Evolutionary conservation across 1,140 invertebrate genomes (phyloP), one percentile per base, ranked within the genome.

Genomic region (Lordiphosa mommai): DNA sequence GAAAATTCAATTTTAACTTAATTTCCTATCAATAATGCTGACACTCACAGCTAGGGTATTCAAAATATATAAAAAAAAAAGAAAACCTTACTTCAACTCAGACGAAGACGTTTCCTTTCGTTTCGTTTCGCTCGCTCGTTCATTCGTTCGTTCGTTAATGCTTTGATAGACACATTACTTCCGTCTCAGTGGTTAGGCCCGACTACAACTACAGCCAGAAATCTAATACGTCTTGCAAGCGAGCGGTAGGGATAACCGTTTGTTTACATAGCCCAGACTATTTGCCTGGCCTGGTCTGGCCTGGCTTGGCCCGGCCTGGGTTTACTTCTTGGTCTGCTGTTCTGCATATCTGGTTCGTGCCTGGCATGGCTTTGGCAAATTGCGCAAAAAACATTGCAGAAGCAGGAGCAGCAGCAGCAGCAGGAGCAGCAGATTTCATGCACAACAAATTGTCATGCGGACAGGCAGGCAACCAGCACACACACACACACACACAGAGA

Each of bases 121-220:
- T 20, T 49, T 61, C 43, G 34, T 40, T 53, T 43, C 43, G 57
- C 50, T 53, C 32, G 33, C 5, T 37, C 34, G 36, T 29, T 30
- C 40, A 61, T 73, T 59, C 48, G 67, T 37, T 77, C 72, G 73
- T 84, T 82, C 40, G 77, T 82, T 82, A 82, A 82, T 82, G 77
- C 76, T 82, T 82, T 84, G 77, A 82, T 82, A 82, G 77, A 82
- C 77, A 82, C 77, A 82, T 82, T 82, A 82, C 72, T 82, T 82
- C 77, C 77, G 77, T 82, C 77, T 82, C 77, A 82, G 68, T 82
- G 77, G 77, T 77, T 84, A 84, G 74, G 77, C 67, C 71, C 65
- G 51, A 48, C 76, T 56, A 53, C 59, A 53, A 37, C 51, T 53
- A 36, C 53, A 44, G 16, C 33, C 23, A 53, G 77, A 84, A 82